Evolutionary conservation across 2,888 invertebrate genomes (phyloP).

Genomic region (Sphaeridia pumilis): DNA sequence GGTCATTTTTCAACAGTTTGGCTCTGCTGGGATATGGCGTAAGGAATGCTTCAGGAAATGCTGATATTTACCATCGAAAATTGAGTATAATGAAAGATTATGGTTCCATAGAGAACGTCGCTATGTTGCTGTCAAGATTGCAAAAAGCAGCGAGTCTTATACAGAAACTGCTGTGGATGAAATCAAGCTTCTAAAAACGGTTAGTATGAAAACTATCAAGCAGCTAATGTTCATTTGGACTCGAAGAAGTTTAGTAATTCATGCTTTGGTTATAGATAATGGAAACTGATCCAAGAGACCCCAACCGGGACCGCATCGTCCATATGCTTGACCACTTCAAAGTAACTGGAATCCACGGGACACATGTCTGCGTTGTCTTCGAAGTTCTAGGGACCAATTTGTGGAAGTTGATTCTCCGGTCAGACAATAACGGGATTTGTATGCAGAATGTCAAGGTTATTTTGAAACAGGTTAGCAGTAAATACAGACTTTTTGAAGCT

Average conservation of each 20-base stretch:
- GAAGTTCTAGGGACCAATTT: slow-evolving; percentile 72
- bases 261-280: slow-evolving; percentile 40
- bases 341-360: slow-evolving; percentile 66
- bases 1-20: slow-evolving; percentile 82
- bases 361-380: slow-evolving; percentile 68
- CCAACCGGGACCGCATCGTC: slow-evolving; percentile 57
- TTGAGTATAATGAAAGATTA: too few species aligned
- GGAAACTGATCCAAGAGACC: slow-evolving; percentile 53
- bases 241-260: too few species aligned
- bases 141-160: slow-evolving; percentile 68
- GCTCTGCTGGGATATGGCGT: slow-evolving; percentile 67
- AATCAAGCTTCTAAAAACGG: slow-evolving; percentile 56
- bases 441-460: slow-evolving; percentile 61
- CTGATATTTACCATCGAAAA: not conserved
- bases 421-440: slow-evolving; percentile 66
- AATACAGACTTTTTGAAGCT: too few species aligned
- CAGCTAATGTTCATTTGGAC: not conserved
- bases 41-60: slow-evolving; percentile 22
- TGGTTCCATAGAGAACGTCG: slow-evolving; percentile 37
- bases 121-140: slow-evolving; percentile 70
- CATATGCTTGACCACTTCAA: slow-evolving; percentile 68
- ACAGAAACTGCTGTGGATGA: slow-evolving; percentile 75
- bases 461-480: slow-evolving; percentile 52
- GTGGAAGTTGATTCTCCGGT: slow-evolving; percentile 65
- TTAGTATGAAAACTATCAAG: too few species aligned